These are phyloP conservation scores for Nannoperca obscura DNA, from an alignment of 2,797 vertebrate species.

Conservation along the genomic window DNA sequence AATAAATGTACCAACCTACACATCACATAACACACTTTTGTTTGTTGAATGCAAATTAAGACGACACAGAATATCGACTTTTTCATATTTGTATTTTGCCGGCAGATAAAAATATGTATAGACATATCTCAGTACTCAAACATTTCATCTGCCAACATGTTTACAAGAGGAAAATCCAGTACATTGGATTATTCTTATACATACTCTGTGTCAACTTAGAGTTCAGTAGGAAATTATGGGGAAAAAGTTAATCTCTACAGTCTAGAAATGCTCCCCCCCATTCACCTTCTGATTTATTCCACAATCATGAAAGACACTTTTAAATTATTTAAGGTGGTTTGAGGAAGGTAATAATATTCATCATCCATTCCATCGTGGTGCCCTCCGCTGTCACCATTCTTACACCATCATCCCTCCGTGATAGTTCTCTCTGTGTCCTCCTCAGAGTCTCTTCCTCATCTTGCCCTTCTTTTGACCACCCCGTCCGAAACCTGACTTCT, in stretches of 20 bases:
- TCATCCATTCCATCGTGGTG: neutral
- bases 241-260: slow-evolving; percentile 14
- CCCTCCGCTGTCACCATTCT: neutral
- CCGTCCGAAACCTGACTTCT: slow-evolving; percentile 90
- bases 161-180: slow-evolving; percentile 14
- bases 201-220: slow-evolving; percentile 9
- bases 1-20: neutral
- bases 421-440: neutral
- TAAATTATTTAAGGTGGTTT: neutral
- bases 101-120: slow-evolving; percentile 11
- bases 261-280: slow-evolving; percentile 11
- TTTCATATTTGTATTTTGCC: slow-evolving; percentile 46
- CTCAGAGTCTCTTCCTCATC: slow-evolving; percentile 79
- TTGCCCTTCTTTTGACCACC: slow-evolving; percentile 88
- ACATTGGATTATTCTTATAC: slow-evolving; percentile 12
- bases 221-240: slow-evolving; percentile 3
- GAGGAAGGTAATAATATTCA: neutral
- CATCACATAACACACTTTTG: neutral
- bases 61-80: slow-evolving; percentile 11
- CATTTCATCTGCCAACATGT: neutral
- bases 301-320: neutral
- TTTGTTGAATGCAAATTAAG: slow-evolving; percentile 30
- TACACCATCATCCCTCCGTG: neutral
- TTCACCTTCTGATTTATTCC: slow-evolving; percentile 13
- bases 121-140: slow-evolving; percentile 18